phyloP scores from a whole-genome alignment of 2,113 vertebrate genomes.

The Chlamydotis undulata region DNA sequence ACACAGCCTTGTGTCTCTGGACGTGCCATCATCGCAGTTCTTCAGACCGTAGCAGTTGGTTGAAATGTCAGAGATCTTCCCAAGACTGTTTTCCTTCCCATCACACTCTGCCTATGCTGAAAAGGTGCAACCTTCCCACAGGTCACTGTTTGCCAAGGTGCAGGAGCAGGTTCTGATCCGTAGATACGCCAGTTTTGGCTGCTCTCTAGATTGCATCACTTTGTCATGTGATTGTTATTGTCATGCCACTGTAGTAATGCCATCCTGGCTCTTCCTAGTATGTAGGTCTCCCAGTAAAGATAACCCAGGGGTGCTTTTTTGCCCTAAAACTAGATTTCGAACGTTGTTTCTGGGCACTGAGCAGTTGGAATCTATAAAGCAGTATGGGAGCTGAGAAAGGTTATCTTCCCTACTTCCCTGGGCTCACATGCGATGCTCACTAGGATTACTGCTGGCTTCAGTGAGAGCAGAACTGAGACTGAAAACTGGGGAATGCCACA shows the following conservation, averaged over 20 bases:
- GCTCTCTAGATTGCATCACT: background rate
- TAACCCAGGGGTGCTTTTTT: background rate
- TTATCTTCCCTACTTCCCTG: background rate
- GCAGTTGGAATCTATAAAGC: background rate
- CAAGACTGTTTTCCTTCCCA: background rate
- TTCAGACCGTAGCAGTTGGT: background rate
- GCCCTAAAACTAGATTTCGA: background rate
- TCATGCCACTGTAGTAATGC: background rate
- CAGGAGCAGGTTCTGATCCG: background rate
- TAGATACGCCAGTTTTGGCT: background rate
- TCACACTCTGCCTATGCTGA: background rate
- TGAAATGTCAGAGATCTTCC: background rate
- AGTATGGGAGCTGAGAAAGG: background rate
- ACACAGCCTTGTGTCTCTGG: background rate
- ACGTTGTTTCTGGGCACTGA: background rate
- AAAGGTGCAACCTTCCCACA: background rate
- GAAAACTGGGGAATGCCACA: background rate
- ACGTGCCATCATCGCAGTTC: fast-evolving
- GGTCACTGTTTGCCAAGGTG: background rate
- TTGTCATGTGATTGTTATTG: background rate
- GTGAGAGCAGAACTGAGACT: background rate
- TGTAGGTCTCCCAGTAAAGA: background rate
- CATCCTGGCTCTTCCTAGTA: background rate
- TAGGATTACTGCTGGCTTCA: background rate
- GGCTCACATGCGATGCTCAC: background rate